These are phyloP conservation scores for Arion vulgaris DNA, from an alignment of 1,140 invertebrate species.

Conservation along the genomic window DNA sequence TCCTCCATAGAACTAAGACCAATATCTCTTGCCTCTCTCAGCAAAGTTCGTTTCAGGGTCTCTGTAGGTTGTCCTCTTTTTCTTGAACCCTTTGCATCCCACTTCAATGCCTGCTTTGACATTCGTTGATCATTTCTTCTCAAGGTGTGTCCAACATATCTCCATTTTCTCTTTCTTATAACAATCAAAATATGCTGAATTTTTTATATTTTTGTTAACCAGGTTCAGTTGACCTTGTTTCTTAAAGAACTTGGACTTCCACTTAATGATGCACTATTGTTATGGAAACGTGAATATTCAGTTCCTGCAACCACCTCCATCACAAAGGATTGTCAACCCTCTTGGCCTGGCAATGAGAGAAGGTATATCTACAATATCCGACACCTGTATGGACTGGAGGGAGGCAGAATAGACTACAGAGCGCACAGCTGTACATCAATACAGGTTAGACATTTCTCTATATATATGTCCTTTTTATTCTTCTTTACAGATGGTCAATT, in stretches of 20 bases:
- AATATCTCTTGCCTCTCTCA: too few relatives aligned
- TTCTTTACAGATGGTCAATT: too few relatives aligned
- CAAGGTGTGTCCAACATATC: too few relatives aligned
- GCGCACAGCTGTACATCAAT: constrained; percentile 76
- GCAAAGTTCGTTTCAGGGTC: too few relatives aligned
- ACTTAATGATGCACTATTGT: constrained; percentile 78
- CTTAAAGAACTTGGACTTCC: constrained; percentile 82
- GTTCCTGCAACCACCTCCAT: constrained; percentile 67
- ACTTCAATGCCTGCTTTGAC: too few relatives aligned
- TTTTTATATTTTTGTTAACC: background rate
- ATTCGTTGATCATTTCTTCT: too few relatives aligned
- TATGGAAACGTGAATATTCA: constrained; percentile 81
- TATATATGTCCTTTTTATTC: too few relatives aligned
- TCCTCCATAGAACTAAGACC: too few relatives aligned
- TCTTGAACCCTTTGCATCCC: too few relatives aligned
- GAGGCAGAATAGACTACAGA: constrained; percentile 77
- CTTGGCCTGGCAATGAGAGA: constrained; percentile 78
- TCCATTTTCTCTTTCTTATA: too few relatives aligned
- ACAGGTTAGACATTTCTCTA: constrained; percentile 71
- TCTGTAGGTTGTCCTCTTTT: too few relatives aligned
- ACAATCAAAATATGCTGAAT: background rate
- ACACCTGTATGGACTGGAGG: constrained; percentile 83
- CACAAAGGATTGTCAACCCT: constrained; percentile 75
- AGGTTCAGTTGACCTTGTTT: constrained; percentile 80
- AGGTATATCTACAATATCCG: constrained; percentile 81